Evolutionary conservation across 1,140 invertebrate genomes (phyloP), one percentile per base, ranked within the genome.

Genomic region (Megathymus violae): DNA sequence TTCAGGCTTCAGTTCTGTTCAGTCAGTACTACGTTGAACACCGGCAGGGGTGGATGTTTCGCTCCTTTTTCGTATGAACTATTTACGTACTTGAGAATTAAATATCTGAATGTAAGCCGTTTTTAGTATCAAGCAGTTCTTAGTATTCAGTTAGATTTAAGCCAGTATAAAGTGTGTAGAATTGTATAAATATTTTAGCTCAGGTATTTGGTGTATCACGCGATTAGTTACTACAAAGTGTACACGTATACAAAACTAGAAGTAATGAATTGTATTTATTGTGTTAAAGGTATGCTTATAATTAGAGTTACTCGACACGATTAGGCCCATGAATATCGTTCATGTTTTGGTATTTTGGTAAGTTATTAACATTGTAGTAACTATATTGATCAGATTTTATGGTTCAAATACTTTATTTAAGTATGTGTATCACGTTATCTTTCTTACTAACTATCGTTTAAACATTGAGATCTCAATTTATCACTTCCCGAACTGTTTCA

Each of bases 1-100:
- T 72, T 71, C 68, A 51, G 71, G 62, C 66, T 63, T 84, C 78
- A 88, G 27, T 31, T 31, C 27, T 7, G 9, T 31, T 31, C 27
- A 9, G 27, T 31, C 27, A 31, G 85, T 88, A 62, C 65, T 62
- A 79, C 73, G 74, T 76, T 71, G 68, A 64, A 46, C 72, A 74
- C 74, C 64, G 76, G 50, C 38, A 51, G 64, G 65, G 59, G 14
- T 60, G 51, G 65, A 59, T 61, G 68, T 69, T 56, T 50, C 46
- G 19, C 15, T 34, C 17, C 31, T 65, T 27, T 15, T 0, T 19
- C 46, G 40, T 56, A 56, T 56, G 16, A 56, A 56, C 51, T 56
- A 56, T 56, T 56, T 56, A 56, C 51, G 51, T 56, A 56, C 51
- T 56, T 54, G 38, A 14, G 11, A 56, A 43, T 19, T 54, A 41